Evolutionary conservation across 2,113 vertebrate species (phyloP).

Genomic region (Scophthalmus maximus): DNA sequence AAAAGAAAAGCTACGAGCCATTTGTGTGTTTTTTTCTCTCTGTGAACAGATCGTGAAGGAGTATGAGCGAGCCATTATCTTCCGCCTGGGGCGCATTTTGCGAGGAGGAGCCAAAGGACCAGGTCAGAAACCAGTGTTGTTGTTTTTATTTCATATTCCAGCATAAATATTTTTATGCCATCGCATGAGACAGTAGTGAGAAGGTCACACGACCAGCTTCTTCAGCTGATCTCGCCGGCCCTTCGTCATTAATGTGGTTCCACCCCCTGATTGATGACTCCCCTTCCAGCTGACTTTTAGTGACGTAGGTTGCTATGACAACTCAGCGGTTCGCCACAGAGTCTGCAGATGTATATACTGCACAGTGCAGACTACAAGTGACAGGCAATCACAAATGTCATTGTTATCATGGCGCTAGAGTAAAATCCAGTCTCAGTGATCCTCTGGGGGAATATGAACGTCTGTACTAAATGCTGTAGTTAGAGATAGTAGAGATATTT

Average conservation of each 20-base stretch:
- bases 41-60: constrained; percentile 92
- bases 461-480: too few relatives aligned
- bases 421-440: too few relatives aligned
- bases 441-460: too few relatives aligned
- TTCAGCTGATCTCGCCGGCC: neutral
- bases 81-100: constrained; percentile 92
- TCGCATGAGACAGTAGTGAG: neutral
- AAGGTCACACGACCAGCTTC: constrained; percentile 1
- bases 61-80: constrained; percentile 95
- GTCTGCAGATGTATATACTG: neutral
- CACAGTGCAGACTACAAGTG: neutral
- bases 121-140: constrained; percentile 78
- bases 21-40: constrained; percentile 14
- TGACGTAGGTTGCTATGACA: constrained; percentile 26
- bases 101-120: constrained; percentile 94
- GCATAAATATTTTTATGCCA: too few relatives aligned
- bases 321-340: constrained; percentile 4
- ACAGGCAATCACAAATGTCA: too few relatives aligned
- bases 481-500: too few relatives aligned
- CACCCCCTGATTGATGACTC: constrained; percentile 14
- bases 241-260: neutral
- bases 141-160: neutral
- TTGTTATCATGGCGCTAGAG: too few relatives aligned
- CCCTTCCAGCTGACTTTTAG: neutral
- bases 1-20: neutral